Evolutionary conservation across 2,888 invertebrate genomes (phyloP).

Genomic region (Elysia crispata): DNA sequence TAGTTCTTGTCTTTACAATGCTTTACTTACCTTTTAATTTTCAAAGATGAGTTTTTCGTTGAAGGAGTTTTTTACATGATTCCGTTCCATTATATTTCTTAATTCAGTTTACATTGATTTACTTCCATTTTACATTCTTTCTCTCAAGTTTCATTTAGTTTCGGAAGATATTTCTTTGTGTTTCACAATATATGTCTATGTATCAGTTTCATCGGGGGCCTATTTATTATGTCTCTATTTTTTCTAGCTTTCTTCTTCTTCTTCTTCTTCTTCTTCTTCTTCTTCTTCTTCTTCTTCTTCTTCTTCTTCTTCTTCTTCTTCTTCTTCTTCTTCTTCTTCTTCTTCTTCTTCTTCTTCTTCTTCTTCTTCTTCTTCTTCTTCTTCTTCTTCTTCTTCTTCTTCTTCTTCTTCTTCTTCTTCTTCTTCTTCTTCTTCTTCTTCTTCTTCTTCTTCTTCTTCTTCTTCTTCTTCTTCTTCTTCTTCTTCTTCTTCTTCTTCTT

Average conservation of each 20-base stretch:
- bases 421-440: neutral
- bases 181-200: no score
- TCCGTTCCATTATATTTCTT: no score
- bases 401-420: conserved; percentile 13
- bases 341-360: neutral
- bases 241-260: neutral
- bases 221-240: neutral
- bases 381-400: neutral
- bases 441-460: neutral
- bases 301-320: neutral
- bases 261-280: neutral
- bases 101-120: no score
- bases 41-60: no score
- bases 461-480: conserved; percentile 6
- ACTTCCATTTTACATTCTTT: no score
- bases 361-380: neutral
- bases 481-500: conserved; percentile 1
- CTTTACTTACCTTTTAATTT: no score
- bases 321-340: neutral
- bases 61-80: no score
- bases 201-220: no score
- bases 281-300: neutral
- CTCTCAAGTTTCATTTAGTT: no score
- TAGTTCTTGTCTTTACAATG: no score
- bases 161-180: no score